Evolutionary conservation across 2,888 invertebrate species (phyloP).

Genomic region (Lapara coniferarum): DNA sequence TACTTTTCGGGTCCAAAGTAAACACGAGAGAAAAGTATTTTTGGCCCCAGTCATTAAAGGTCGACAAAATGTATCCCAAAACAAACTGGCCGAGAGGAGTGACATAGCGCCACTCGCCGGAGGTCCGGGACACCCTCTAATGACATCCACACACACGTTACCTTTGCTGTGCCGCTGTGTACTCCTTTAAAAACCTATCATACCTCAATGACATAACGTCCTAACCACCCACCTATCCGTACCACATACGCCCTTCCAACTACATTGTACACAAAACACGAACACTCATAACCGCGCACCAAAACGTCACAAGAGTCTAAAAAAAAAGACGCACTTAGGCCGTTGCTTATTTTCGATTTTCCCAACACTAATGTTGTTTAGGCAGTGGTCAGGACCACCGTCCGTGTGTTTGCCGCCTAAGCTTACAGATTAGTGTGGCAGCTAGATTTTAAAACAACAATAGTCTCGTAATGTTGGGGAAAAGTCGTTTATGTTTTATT

Average conservation of each 20-base stretch:
- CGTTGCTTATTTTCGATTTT: slow-evolving; percentile 42
- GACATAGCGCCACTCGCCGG: slow-evolving; percentile 73
- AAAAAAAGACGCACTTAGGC: not conserved
- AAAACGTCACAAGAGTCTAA: not conserved
- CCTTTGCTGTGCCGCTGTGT: slow-evolving; percentile 71
- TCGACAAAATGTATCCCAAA: slow-evolving; percentile 37
- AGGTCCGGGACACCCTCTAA: slow-evolving; percentile 70
- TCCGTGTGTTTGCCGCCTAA: slow-evolving; percentile 69
- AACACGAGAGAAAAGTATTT: no score
- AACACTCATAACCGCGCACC: not conserved
- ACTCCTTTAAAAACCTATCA: slow-evolving; percentile 62
- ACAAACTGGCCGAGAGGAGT: slow-evolving; percentile 47
- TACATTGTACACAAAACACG: not conserved
- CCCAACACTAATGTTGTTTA: slow-evolving; percentile 69
- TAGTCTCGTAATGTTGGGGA: slow-evolving; percentile 54
- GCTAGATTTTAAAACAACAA: slow-evolving; percentile 65
- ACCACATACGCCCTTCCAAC: slow-evolving; percentile 42
- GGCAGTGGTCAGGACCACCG: slow-evolving; percentile 72
- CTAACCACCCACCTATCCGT: slow-evolving; percentile 37
- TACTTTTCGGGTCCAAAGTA: slow-evolving; percentile 24
- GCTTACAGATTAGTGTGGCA: slow-evolving; percentile 59
- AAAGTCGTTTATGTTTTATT: slow-evolving; percentile 37
- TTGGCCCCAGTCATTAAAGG: slow-evolving; percentile 26
- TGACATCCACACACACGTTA: slow-evolving; percentile 67
- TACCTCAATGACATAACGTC: slow-evolving; percentile 44